Percentiles rank a stretch among this genome's conserved stretches.
phyloP scores from a whole-genome alignment of 2,797 vertebrate species.

The Esox masquinongy region DNA sequence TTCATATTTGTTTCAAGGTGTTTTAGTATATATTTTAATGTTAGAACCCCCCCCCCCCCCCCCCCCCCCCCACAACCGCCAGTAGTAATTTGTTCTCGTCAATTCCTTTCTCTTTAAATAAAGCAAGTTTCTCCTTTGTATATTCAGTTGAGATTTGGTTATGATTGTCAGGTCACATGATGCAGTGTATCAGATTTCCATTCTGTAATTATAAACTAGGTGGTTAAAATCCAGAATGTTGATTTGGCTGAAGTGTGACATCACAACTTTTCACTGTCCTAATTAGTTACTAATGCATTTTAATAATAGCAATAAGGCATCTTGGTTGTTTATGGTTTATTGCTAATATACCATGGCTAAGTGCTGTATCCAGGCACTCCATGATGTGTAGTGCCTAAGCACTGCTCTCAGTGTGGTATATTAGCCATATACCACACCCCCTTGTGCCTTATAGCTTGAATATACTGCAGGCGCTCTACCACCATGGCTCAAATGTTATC shows the following conservation, averaged over 20 bases:
- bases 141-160: not conserved
- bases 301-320: too few relatives aligned
- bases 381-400: too few relatives aligned
- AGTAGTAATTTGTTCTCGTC: constrained; percentile 10
- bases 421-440: too few relatives aligned
- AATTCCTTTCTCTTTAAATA: constrained; percentile 4
- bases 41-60: not conserved
- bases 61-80: not conserved
- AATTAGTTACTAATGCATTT: too few relatives aligned
- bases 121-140: constrained; percentile 4
- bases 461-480: not conserved
- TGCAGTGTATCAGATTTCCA: not conserved
- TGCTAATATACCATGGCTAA: too few relatives aligned
- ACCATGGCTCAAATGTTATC: not conserved
- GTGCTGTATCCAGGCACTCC: too few relatives aligned
- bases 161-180: constrained; percentile 26
- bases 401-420: too few relatives aligned
- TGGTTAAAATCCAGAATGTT: not conserved
- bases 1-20: constrained; percentile 46
- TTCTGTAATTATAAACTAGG: constrained; percentile 1
- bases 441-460: not conserved
- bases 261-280: too few relatives aligned
- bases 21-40: constrained; percentile 61
- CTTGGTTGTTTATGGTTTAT: too few relatives aligned
- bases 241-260: too few relatives aligned